Evolutionary conservation across 2,113 vertebrate genomes (phyloP).

Genomic region (Anser brachyrhynchus): DNA sequence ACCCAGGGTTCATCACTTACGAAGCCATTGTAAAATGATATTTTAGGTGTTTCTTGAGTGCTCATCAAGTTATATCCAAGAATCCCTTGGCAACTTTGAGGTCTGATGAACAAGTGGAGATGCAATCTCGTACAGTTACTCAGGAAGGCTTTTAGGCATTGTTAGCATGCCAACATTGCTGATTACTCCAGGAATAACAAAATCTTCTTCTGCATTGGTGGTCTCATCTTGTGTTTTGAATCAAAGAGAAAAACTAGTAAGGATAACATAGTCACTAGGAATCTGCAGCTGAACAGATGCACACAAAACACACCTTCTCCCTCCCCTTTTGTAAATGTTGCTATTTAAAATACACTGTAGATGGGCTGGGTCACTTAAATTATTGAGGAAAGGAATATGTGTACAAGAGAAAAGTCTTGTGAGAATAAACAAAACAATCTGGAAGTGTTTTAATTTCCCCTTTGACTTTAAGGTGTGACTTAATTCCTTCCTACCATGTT

Average conservation of each 20-base stretch:
- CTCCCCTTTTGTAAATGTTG: not conserved
- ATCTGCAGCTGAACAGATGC: not conserved
- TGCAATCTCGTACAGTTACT: not conserved
- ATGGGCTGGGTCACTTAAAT: not conserved
- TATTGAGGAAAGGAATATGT: not conserved
- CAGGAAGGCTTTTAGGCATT: not conserved
- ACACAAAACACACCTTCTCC: not conserved
- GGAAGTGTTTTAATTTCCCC: constrained; percentile 14
- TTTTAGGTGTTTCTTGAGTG: not conserved
- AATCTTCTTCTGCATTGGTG: not conserved
- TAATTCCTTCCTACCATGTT: not conserved
- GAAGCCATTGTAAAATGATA: not conserved
- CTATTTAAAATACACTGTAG: not conserved
- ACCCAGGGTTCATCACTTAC: not conserved
- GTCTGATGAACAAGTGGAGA: not conserved
- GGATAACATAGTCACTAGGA: not conserved
- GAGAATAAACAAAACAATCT: constrained; percentile 54
- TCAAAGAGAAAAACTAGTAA: not conserved
- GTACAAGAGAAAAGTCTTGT: not conserved
- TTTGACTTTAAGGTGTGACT: constrained; percentile 33
- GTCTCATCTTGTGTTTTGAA: not conserved
- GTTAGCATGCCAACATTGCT: not conserved
- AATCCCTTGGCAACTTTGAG: not conserved
- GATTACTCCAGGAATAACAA: not conserved
- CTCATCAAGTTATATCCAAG: not conserved